These are phyloP conservation scores for Caenorhabditis sinica DNA, from an alignment of 2,888 invertebrate species.

Conservation along the genomic window DNA sequence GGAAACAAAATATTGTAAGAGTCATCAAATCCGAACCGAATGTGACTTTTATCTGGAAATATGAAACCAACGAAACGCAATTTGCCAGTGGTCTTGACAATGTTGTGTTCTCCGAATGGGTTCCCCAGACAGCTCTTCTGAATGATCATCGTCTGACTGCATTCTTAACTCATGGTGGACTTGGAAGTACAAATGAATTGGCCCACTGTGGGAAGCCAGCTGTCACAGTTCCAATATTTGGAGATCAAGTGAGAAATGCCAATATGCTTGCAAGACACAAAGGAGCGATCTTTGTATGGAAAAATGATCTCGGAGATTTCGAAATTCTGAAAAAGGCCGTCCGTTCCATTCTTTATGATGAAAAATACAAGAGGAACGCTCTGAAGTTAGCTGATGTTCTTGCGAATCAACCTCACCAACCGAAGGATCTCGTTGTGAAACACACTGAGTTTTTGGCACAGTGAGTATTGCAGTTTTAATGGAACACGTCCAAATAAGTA, in stretches of 20 bases:
- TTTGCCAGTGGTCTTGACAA: constrained; percentile 43
- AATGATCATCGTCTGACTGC: constrained; percentile 47
- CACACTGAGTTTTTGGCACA: constrained; percentile 50
- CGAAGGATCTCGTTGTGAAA: constrained; percentile 49
- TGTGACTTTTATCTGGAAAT: constrained; percentile 68
- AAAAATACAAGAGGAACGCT: constrained; percentile 33
- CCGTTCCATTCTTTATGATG: constrained; percentile 33
- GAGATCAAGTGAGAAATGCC: constrained; percentile 61
- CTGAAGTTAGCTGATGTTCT: constrained; percentile 36
- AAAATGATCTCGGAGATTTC: constrained; percentile 44
- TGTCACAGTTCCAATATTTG: constrained; percentile 50
- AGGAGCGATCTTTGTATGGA: constrained; percentile 43
- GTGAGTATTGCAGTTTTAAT: constrained; percentile 17
- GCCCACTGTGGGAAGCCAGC: constrained; percentile 56
- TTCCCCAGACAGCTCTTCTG: constrained; percentile 61
- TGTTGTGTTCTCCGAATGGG: constrained; percentile 56
- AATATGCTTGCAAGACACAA: constrained; percentile 59
- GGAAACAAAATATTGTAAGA: constrained; percentile 40
- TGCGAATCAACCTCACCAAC: constrained; percentile 52
- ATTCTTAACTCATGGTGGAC: constrained; percentile 63
- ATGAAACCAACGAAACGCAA: constrained; percentile 44
- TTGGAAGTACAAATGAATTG: constrained; percentile 59
- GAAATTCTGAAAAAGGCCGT: constrained; percentile 37
- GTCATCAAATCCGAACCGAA: constrained; percentile 46
- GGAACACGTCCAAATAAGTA: not conserved